phyloP scores from a whole-genome alignment of 1,140 invertebrate genomes.

The Gonioctena quinquepunctata region DNA sequence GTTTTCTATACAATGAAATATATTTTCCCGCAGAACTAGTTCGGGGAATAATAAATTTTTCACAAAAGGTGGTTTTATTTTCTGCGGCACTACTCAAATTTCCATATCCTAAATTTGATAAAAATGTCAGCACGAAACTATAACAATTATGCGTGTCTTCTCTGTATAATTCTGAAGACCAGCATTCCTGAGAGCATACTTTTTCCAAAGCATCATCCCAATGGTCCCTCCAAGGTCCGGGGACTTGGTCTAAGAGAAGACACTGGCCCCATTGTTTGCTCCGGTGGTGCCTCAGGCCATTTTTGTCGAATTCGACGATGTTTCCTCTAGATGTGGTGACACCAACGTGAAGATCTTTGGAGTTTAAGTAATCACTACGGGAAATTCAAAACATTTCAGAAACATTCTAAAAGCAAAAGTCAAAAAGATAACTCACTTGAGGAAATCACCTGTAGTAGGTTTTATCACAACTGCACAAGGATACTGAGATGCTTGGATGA shows the following conservation, averaged over 20 bases:
- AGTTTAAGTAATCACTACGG: slow-evolving; percentile 74
- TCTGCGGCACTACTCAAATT: slow-evolving; percentile 66
- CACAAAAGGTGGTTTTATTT: slow-evolving; percentile 71
- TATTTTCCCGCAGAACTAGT: slow-evolving; percentile 79
- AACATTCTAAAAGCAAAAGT: not conserved
- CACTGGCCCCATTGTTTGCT: slow-evolving; percentile 71
- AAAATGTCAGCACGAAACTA: slow-evolving; percentile 76
- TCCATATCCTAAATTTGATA: slow-evolving; percentile 67
- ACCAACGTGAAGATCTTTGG: slow-evolving; percentile 80
- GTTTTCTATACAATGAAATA: slow-evolving; percentile 74
- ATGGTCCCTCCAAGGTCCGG: slow-evolving; percentile 70
- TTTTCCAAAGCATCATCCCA: slow-evolving; percentile 75
- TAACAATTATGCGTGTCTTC: slow-evolving; percentile 79
- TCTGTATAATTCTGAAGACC: slow-evolving; percentile 70
- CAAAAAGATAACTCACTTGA: slow-evolving; percentile 69
- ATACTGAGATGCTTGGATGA: slow-evolving; percentile 72
- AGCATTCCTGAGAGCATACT: slow-evolving; percentile 65
- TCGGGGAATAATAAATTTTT: slow-evolving; percentile 74
- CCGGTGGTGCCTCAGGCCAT: slow-evolving; percentile 64
- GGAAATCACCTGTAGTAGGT: slow-evolving; percentile 79
- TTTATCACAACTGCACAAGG: slow-evolving; percentile 76
- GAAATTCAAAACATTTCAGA: not conserved
- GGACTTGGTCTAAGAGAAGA: slow-evolving; percentile 68
- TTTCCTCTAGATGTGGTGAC: slow-evolving; percentile 74
- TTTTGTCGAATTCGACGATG: slow-evolving; percentile 77